Evolutionary conservation across 2,888 invertebrate species (phyloP).

Genomic region (Melanotus villosus): DNA sequence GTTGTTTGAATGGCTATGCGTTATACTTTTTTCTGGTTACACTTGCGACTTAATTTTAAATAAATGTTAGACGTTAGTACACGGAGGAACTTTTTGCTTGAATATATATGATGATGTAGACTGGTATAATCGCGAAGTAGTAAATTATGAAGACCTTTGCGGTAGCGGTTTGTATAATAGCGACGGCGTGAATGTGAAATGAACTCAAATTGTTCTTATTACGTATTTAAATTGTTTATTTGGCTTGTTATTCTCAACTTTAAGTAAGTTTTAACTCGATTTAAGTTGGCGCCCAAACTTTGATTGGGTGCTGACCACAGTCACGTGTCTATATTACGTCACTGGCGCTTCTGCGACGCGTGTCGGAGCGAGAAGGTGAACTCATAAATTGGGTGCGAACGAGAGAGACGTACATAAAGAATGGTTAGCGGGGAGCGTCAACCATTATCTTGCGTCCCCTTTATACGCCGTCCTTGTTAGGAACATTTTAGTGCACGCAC

Average conservation of each 20-base stretch:
- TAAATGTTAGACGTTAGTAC: background rate
- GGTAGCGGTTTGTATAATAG: constrained; percentile 18
- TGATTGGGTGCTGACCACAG: constrained; percentile 64
- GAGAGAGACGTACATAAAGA: constrained; percentile 70
- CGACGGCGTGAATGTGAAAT: constrained; percentile 7
- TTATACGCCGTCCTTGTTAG: constrained; percentile 59
- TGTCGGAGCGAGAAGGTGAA: constrained; percentile 68
- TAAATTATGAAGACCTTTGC: constrained; percentile 31
- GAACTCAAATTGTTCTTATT: constrained; percentile 30
- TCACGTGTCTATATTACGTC: constrained; percentile 65
- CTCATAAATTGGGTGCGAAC: constrained; percentile 68
- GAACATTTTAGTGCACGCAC: constrained; percentile 49
- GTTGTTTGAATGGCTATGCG: constrained; percentile 41
- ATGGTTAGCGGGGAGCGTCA: constrained; percentile 70
- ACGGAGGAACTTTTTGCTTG: background rate
- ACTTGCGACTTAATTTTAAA: background rate
- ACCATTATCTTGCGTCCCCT: constrained; percentile 69
- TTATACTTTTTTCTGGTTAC: constrained; percentile 44
- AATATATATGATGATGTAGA: background rate
- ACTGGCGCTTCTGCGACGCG: constrained; percentile 63
- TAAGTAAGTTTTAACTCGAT: constrained; percentile 42
- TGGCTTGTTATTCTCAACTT: constrained; percentile 25
- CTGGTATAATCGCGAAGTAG: background rate
- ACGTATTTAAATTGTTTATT: constrained; percentile 34
- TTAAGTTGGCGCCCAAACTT: constrained; percentile 67